A percentile compares a stretch with the other conserved stretches of the same genome.
phyloP scores from a whole-genome alignment of 2,797 vertebrate genomes.

The Tapirus indicus region DNA sequence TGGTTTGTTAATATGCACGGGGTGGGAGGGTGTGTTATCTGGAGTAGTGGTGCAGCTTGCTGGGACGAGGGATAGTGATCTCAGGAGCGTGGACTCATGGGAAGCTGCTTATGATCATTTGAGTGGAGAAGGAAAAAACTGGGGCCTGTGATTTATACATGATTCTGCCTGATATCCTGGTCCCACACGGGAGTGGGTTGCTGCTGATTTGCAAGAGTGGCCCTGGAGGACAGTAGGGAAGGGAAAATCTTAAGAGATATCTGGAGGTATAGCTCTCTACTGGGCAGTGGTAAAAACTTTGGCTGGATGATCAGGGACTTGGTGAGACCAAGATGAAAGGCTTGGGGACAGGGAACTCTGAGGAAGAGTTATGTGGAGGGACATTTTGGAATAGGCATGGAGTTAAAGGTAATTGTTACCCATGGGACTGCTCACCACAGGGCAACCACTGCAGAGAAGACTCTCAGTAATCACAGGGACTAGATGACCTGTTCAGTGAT shows the following conservation, averaged over 20 bases:
- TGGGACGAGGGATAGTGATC: not conserved
- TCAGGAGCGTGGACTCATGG: not conserved
- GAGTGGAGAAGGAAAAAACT: not conserved
- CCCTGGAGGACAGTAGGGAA: not conserved
- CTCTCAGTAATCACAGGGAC: not conserved
- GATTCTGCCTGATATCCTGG: not conserved
- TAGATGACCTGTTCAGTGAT: not conserved
- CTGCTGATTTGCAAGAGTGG: not conserved
- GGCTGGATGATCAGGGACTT: not conserved
- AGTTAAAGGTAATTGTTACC: not conserved
- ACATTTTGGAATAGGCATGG: not conserved
- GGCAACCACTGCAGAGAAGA: not conserved
- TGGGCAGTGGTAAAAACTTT: not conserved
- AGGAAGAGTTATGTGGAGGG: not conserved
- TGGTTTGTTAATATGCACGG: not conserved
- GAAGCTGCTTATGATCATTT: constrained; percentile 2
- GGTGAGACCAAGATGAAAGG: not conserved
- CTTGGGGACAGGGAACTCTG: not conserved
- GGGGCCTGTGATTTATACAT: not conserved
- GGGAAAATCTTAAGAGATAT: not conserved
- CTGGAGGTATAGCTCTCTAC: not conserved
- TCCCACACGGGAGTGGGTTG: not conserved
- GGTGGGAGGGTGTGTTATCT: not conserved
- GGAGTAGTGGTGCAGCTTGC: not conserved
- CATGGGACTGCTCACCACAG: not conserved